Base-by-base conservation (phyloP, 2,113 vertebrate genomes). In the Coregonus clupeaformis region DNA sequence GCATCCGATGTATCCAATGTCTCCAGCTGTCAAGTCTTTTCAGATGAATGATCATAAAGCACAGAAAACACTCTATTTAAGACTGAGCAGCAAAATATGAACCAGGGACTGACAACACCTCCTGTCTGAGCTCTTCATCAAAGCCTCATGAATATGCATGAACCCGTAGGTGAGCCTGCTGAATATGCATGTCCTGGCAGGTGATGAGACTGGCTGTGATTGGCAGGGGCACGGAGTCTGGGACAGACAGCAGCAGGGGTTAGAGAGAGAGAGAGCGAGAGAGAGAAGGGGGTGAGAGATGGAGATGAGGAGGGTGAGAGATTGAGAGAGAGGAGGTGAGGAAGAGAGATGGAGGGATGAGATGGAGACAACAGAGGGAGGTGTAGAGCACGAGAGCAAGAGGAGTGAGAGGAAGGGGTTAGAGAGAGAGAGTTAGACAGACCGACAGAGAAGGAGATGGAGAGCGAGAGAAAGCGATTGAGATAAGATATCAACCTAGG, bases 91-190 rank as follows among this genome's bases (percentile, higher is more conserved):
- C 25, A 24, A 77, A 77, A 75, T 76, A 73, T 80, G 68, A 75
- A 52, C 22, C 67, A 67, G 77, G 76, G 49, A 77, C 81, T 77
- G 78, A 69, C 68, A 74, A 72, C 77, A 77, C 36, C 36, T 67
- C 62, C 72, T 30, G 7, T 59, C 25, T 71, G 78, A 16, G 3
- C 75, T 74, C 71, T 84, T 87, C 75, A 89, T 81, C 80, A 80
- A 64, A 71, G 49, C 24, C 69, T 81, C 71, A 82, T 93, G 78
- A 84, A 89, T 90, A 91, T 89, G 80, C 82, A 88, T 86, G 29
- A 77, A 29, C 64, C 76, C 73, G 63, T 76, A 86, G 87, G 85
- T 83, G 80, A 77, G 59, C 16, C 42, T 66, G 65, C 74, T 89
- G 75, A 89, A 91, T 90, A 89, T 88, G 85, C 77, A 85, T 83